phyloP scores from a whole-genome alignment of 1,140 invertebrate genomes.

The Gryllus bimaculatus region DNA sequence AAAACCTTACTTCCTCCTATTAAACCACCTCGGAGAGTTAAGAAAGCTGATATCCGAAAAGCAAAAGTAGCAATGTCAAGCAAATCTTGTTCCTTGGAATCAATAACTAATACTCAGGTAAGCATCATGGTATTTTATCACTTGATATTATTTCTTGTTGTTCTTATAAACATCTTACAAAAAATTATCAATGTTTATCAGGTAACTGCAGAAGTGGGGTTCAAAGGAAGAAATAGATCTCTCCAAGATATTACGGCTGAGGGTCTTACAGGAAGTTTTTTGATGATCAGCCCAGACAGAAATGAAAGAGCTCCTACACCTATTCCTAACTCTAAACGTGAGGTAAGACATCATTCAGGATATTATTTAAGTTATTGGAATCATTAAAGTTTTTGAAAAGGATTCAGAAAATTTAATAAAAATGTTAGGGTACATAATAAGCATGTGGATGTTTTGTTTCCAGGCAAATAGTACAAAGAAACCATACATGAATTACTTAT shows the following conservation, averaged over 20 bases:
- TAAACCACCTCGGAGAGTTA: background rate
- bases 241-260: background rate
- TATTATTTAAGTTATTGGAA: too few relatives aligned
- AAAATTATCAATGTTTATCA: background rate
- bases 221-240: background rate
- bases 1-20: background rate
- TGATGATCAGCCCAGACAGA: background rate
- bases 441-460: background rate
- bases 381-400: too few relatives aligned
- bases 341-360: background rate
- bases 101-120: background rate
- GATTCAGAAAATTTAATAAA: too few relatives aligned
- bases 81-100: background rate
- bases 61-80: background rate
- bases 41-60: background rate
- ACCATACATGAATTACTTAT: background rate
- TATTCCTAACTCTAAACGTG: background rate
- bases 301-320: background rate
- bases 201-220: background rate
- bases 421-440: too few relatives aligned
- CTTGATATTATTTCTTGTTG: background rate
- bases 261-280: background rate
- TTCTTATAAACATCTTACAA: too few relatives aligned
- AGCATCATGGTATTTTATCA: background rate
- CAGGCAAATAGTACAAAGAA: conserved; percentile 4